Percentiles rank a stretch among this genome's conserved stretches.
These are phyloP conservation scores for Nanorana parkeri DNA, from an alignment of 2,113 vertebrate species.

Conservation along the genomic window DNA sequence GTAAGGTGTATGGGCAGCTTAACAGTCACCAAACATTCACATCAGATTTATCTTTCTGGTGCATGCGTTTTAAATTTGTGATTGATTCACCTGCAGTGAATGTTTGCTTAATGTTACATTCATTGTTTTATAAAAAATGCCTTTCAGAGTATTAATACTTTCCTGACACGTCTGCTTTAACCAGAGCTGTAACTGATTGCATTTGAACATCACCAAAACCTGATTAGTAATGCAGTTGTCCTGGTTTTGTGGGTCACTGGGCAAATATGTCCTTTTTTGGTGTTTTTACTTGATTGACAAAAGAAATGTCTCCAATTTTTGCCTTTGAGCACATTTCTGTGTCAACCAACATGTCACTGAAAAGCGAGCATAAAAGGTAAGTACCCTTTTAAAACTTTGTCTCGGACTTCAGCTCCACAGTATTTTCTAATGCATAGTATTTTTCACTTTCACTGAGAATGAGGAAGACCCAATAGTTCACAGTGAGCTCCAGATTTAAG, in stretches of 20 bases:
- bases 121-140: too few species aligned
- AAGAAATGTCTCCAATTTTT: constrained; percentile 69
- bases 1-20: too few species aligned
- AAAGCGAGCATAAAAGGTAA: constrained; percentile 69
- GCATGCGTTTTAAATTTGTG: too few species aligned
- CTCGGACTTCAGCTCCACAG: too few species aligned
- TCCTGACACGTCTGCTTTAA: constrained; percentile 49
- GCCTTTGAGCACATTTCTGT: constrained; percentile 70
- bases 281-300: constrained; percentile 75
- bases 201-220: constrained; percentile 82
- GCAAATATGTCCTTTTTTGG: constrained; percentile 80
- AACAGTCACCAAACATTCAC: too few species aligned
- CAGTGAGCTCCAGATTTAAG: too few species aligned
- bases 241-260: constrained; percentile 75
- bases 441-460: too few species aligned
- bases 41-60: too few species aligned
- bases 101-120: too few species aligned
- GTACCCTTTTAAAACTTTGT: neutral
- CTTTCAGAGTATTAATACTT: neutral
- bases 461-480: too few species aligned
- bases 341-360: constrained; percentile 67
- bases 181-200: constrained; percentile 72
- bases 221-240: constrained; percentile 67
- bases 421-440: too few species aligned
- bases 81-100: too few species aligned